Base-by-base conservation (phyloP, 1,140 invertebrate genomes). In the Megathymus violae region DNA sequence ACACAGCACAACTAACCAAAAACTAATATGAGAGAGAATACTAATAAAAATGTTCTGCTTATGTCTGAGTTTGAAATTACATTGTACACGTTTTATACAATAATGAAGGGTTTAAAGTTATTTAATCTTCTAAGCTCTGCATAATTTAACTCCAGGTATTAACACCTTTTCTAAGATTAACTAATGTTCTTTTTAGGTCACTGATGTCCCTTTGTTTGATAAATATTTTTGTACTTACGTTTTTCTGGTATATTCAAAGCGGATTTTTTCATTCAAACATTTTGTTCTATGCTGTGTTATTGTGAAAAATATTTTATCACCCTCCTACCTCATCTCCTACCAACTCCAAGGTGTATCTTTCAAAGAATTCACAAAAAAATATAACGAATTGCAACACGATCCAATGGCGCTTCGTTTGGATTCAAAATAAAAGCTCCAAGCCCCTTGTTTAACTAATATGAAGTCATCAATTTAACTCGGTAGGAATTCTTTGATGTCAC, bases 1-100 rank as follows among this genome's bases (percentile, higher is more conserved):
- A 88, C 85, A 90, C 85, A 86, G 86, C 88, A 90, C 88, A 90
- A 86, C 84, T 88, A 88, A 89, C 74, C 74, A 67, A 83, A 89
- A 90, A 85, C 85, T 89, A 88, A 81, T 74, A 67, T 73, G 76
- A 86, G 80, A 86, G 81, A 84, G 73, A 80, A 74, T 80, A 82
- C 80, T 87, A 87, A 84, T 75, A 80, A 82, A 80, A 78, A 78
- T 78, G 74, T 78, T 69, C 56, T 63, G 59, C 60, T 64, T 27
- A 36, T 73, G 64, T 61, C 69, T 63, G 71, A 77, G 69, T 82
- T 79, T 83, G 79, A 78, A 76, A 78, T 67, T 78, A 68, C 65
- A 74, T 78, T 62, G 44, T 56, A 3, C 7, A 56, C 17, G 9
- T 3, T 58, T 34, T 58, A n/a, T 34, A 58, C 40, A 58, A 38